These are phyloP conservation scores for Dryoscopus gambensis DNA, from an alignment of 2,113 vertebrate genomes.

Conservation along the genomic window DNA sequence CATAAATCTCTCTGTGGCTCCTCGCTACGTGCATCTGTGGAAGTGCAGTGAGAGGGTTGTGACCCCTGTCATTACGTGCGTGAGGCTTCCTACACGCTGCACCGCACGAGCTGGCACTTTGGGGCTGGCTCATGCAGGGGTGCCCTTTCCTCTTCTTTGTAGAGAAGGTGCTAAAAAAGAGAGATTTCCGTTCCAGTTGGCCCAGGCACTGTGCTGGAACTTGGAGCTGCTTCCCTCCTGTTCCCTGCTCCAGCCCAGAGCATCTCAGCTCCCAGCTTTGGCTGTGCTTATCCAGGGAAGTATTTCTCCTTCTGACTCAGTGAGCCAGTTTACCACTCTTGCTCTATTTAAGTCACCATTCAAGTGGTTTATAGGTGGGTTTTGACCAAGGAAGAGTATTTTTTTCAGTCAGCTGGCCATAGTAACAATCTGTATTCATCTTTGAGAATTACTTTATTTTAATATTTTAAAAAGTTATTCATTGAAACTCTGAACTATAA, in stretches of 20 bases:
- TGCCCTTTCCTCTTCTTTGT: conserved; percentile 45
- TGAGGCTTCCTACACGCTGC: conserved; percentile 28
- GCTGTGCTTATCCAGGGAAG: neutral
- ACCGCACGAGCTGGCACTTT: conserved; percentile 24
- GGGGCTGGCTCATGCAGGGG: neutral
- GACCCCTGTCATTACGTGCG: conserved; percentile 68
- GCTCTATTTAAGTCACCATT: neutral
- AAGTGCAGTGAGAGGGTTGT: conserved; percentile 21
- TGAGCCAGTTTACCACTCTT: neutral
- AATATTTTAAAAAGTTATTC: neutral
- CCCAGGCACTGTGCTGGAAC: neutral
- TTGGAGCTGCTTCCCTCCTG: neutral
- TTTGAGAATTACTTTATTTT: neutral
- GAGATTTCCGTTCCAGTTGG: neutral
- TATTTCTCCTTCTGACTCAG: neutral
- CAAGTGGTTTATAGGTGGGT: neutral
- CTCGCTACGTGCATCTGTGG: neutral
- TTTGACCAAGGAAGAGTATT: neutral
- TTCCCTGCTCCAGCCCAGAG: neutral
- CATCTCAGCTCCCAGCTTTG: neutral
- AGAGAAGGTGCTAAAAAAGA: conserved; percentile 53
- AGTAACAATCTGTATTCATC: neutral
- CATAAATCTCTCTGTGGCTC: neutral
- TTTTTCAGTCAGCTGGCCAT: neutral
- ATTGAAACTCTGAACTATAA: neutral